Evolutionary conservation across 2,888 invertebrate species (phyloP).

Genomic region (Drosophila suboccidentalis): DNA sequence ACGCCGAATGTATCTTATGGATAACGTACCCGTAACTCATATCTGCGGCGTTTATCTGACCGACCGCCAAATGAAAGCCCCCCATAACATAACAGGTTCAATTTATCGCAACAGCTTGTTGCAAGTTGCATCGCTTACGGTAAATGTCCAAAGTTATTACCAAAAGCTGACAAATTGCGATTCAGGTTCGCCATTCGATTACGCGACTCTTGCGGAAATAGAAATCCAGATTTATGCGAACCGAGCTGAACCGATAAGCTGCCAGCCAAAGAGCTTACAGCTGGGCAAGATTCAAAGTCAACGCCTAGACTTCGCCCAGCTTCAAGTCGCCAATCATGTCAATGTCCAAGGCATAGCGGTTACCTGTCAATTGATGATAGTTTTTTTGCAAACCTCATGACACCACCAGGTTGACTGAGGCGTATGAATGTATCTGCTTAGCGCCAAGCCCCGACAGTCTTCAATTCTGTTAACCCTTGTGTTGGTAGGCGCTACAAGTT

Average conservation of each 20-base stretch:
- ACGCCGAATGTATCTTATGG: constrained; percentile 57
- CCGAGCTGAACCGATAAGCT: constrained; percentile 45
- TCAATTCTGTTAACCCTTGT: background rate
- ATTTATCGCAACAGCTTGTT: constrained; percentile 57
- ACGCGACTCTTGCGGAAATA: constrained; percentile 67
- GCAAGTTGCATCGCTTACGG: constrained; percentile 61
- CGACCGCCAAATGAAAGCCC: constrained; percentile 25
- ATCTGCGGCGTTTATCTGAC: constrained; percentile 64
- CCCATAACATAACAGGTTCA: constrained; percentile 63
- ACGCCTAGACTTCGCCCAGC: constrained; percentile 30
- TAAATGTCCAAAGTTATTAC: constrained; percentile 81
- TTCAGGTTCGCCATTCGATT: constrained; percentile 57
- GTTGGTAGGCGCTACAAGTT: background rate
- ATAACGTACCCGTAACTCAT: constrained; percentile 54
- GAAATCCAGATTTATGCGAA: constrained; percentile 57
- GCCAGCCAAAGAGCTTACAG: constrained; percentile 34
- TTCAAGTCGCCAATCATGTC: constrained; percentile 71
- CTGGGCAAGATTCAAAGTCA: constrained; percentile 24
- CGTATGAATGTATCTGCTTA: background rate
- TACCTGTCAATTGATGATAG: constrained; percentile 67
- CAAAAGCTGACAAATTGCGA: constrained; percentile 81
- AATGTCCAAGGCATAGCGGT: constrained; percentile 71
- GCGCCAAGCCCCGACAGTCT: background rate
- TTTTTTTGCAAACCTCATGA: constrained; percentile 5
- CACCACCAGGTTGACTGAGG: constrained; percentile 2